Evolutionary conservation across 2,888 invertebrate genomes (phyloP), one percentile per base, ranked within the genome.

Genomic region (Rhabditoides inermis): DNA sequence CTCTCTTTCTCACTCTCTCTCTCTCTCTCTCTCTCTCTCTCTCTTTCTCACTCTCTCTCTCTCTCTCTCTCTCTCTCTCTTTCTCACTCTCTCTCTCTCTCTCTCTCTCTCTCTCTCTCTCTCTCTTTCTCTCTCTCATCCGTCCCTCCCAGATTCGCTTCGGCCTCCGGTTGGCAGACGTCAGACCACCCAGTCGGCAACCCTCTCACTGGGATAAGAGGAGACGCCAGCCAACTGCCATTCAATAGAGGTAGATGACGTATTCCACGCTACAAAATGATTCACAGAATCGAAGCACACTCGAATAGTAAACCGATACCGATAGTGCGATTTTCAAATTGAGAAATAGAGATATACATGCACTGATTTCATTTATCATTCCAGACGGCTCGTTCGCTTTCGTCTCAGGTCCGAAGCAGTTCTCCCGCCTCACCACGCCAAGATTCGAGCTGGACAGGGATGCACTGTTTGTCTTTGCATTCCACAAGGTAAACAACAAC

Each of bases 401-500:
- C 53, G 55, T 63, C 20, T 46, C 52, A 3, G 72, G 72, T 7
- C 73, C 72, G 6, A 55, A 60, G 28, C 18, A 45, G 15, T 51
- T 53, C 23, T 51, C 65, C 22, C 56, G 69, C 2, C 58, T 73
- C 20, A 53, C 53, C 27, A 73, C 72, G 3, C 53, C 59, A 1
- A 53, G 66, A n/a, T 73, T 73, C 49, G 36, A 46, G 6, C 53
- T 73, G 26, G 60, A 59, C 25, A 50, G 60, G 28, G 48, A 65
- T 22, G 61, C 62, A 18, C 63, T 61, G 30, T 59, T 73, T n/a
- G 63, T 72, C 7, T 73, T 73, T 44, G 69, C 69, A 3, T 73
- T 70, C 45, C 68, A 72, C 51, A 73, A 73, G 49, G 69, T 60
- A 4, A n/a, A n/a, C n/a, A n/a, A n/a, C n/a, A n/a, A n/a, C n/a